Evolutionary conservation across 2,888 invertebrate species (phyloP).

Genomic region (Bellardia bayeri): DNA sequence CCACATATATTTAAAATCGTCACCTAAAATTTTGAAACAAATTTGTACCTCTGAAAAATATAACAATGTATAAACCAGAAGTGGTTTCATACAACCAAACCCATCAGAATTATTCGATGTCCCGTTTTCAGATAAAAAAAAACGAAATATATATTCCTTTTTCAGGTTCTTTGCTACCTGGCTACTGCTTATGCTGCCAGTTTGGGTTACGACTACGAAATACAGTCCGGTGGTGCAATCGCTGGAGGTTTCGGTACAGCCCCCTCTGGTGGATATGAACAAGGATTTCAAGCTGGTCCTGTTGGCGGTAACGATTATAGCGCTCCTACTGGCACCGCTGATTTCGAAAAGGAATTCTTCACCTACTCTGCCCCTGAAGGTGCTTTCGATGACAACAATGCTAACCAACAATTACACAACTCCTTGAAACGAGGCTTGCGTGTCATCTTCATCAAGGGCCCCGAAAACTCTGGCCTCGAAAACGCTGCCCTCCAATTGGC

Average conservation of each 20-base stretch:
- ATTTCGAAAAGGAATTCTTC: constrained; percentile 78
- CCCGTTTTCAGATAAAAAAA: no score
- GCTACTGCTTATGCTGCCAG: constrained; percentile 73
- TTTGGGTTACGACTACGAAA: constrained; percentile 75
- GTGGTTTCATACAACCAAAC: no score
- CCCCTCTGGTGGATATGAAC: constrained; percentile 12
- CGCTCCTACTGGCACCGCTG: constrained; percentile 50
- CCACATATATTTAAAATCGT: no score
- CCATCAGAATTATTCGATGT: no score
- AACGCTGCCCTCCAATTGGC: constrained; percentile 80
- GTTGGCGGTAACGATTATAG: constrained; percentile 32
- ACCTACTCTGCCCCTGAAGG: constrained; percentile 81
- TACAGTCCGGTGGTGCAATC: neutral
- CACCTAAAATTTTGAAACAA: no score
- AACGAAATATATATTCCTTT: neutral
- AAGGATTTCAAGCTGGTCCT: constrained; percentile 35
- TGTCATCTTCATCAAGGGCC: constrained; percentile 83
- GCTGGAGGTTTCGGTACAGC: neutral
- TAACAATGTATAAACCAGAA: no score
- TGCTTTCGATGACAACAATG: constrained; percentile 77
- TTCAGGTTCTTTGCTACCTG: constrained; percentile 74
- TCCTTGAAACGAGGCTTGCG: constrained; percentile 79
- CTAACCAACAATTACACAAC: constrained; percentile 75
- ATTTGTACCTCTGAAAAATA: no score
- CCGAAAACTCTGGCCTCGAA: constrained; percentile 80